Evolutionary conservation across 2,888 invertebrate genomes (phyloP).

Genomic region (Ophraella communa): DNA sequence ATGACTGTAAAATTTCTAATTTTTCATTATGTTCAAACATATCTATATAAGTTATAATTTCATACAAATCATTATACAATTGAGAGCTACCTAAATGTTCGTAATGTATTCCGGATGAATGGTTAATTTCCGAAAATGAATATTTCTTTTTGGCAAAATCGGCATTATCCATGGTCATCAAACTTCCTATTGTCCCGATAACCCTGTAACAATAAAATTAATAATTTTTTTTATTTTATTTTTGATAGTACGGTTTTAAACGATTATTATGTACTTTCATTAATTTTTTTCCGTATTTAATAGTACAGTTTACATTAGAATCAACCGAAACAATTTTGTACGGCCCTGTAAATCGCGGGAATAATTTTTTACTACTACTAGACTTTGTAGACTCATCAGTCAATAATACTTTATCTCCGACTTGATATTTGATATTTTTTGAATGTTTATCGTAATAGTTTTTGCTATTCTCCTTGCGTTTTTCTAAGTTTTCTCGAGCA

Average conservation of each 20-base stretch:
- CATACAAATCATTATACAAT: too few species aligned
- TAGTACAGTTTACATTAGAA: background rate
- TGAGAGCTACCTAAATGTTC: too few species aligned
- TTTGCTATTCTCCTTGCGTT: background rate
- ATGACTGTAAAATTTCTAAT: too few species aligned
- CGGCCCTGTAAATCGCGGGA: background rate
- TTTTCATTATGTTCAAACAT: background rate
- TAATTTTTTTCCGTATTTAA: background rate
- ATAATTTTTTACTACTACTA: background rate
- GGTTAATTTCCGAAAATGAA: too few species aligned
- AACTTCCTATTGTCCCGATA: background rate
- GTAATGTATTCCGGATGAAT: too few species aligned
- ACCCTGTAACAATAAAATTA: background rate
- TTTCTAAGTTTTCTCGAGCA: background rate
- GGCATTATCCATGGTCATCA: background rate
- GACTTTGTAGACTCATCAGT: background rate
- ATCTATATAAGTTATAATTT: background rate
- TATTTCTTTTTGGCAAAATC: background rate
- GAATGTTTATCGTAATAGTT: background rate
- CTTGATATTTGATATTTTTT: background rate
- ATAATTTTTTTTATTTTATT: slow-evolving; percentile 1
- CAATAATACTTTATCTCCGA: slow-evolving; percentile 1
- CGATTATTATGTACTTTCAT: background rate
- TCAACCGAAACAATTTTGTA: background rate
- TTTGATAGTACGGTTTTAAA: background rate